Percentiles rank a stretch among this genome's conserved stretches.
phyloP scores from a whole-genome alignment of 2,797 vertebrate species.

The Decapterus maruadsi region DNA sequence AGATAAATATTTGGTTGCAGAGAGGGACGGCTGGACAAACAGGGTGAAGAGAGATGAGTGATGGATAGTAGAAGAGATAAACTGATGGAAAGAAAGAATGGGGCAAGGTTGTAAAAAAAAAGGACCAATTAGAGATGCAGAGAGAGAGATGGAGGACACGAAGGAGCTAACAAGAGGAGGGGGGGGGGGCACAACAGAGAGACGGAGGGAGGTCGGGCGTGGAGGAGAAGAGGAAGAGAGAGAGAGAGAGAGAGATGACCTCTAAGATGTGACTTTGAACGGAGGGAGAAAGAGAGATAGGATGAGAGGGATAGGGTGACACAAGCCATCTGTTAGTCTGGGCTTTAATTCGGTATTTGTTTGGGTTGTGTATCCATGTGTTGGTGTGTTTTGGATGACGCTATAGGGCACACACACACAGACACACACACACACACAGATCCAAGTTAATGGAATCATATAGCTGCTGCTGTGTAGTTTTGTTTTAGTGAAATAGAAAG shows the following conservation, averaged over 20 bases:
- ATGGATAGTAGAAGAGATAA: background rate
- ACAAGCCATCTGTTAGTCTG: conserved; percentile 79
- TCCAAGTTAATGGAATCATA: conserved; percentile 34
- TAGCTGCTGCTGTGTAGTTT: conserved; percentile 45
- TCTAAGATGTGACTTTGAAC: conserved; percentile 68
- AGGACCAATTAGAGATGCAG: conserved; percentile 16
- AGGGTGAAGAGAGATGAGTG: background rate
- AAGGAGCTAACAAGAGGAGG: background rate
- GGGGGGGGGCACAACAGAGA: background rate
- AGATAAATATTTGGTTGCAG: conserved; percentile 22
- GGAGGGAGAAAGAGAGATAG: conserved; percentile 61
- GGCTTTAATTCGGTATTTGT: conserved; percentile 68
- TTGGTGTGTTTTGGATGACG: conserved; percentile 63
- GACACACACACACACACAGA: conserved; percentile 10
- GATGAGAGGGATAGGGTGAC: conserved; percentile 64
- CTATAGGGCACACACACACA: conserved; percentile 28
- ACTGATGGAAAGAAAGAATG: conserved; percentile 5
- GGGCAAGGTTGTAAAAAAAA: background rate
- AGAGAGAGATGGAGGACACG: conserved; percentile 24
- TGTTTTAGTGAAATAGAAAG: conserved; percentile 30
- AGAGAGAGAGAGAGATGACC: conserved; percentile 66
- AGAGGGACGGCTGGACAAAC: conserved; percentile 1
- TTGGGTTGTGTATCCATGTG: conserved; percentile 58
- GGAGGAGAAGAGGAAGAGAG: conserved; percentile 42
- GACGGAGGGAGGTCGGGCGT: conserved; percentile 37